Percentiles rank a stretch among this genome's conserved stretches.
These are phyloP conservation scores for Zoroaster sp. DNA, from an alignment of 53 echinoderm and acorn worm species.

Conservation along the genomic window DNA sequence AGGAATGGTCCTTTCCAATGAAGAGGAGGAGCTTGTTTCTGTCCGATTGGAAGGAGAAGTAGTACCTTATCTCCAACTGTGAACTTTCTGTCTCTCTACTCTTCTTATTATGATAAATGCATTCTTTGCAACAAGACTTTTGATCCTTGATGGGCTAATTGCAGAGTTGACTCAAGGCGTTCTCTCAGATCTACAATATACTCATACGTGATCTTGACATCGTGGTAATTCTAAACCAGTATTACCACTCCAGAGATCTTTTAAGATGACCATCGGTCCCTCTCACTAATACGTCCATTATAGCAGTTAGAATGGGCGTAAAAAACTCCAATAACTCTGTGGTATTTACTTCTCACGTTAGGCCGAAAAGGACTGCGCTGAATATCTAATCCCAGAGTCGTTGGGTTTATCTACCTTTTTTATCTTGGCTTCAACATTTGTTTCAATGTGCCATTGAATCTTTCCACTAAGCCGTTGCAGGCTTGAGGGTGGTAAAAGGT, in stretches of 20 bases:
- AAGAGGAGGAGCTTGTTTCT: conserved; percentile 45
- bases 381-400: conserved; percentile 60
- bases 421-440: conserved; percentile 40
- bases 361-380: conserved; percentile 40
- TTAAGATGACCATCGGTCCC: conserved; percentile 60
- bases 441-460: no score
- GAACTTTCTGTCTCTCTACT: conserved; percentile 22
- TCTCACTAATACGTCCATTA: conserved; percentile 56
- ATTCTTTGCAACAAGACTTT: not conserved
- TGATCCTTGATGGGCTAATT: conserved; percentile 22
- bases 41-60: conserved; percentile 54
- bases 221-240: not conserved
- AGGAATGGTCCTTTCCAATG: conserved; percentile 75
- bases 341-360: conserved; percentile 56
- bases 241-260: conserved; percentile 46
- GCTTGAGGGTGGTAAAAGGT: conserved; percentile 47
- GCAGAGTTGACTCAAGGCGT: conserved; percentile 50
- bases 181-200: conserved; percentile 54
- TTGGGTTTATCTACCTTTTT: conserved; percentile 51
- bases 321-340: conserved; percentile 48
- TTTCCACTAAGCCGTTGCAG: conserved; percentile 63
- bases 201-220: conserved; percentile 41
- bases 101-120: conserved; percentile 50
- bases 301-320: conserved; percentile 60
- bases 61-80: conserved; percentile 45